Evolutionary conservation across 2,888 invertebrate species (phyloP), one percentile per base, ranked within the genome.

Genomic region (Xestoiulus laeticollis): DNA sequence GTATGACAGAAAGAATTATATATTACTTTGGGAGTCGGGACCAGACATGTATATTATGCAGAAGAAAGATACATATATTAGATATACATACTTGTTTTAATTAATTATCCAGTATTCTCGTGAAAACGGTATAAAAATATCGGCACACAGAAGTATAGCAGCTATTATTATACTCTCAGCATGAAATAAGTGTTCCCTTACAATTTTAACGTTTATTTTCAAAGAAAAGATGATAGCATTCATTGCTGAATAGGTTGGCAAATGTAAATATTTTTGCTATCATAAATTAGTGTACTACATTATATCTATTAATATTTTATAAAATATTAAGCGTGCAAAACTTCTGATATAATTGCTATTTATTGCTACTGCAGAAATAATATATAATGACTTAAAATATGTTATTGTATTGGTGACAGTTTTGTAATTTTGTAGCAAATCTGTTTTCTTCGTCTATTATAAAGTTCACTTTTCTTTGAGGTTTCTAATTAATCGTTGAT

Each of bases 11-110:
- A 22, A 59, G 19, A 22, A n/a, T 59, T 22, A 14, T 59, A 22
- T 59, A 59, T 59, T 59, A 59, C 59, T 59, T 59, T 68, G 68
- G 68, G n/a, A n/a, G n/a, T n/a, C n/a, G n/a, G n/a, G 68, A 68
- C 68, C 68, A 68, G 68, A 68, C 19, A 68, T 26, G 68, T n/a
- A 26, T 14, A 68, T 68, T 68, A 68, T 68, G 26, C 26, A 68
- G 0, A 68, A 68, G 68, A 26, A 68, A 68, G n/a, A 68, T 26
- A 68, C 12, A 68, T 26, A 68, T 68, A 10, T 26, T 26, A 4
- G 38, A 8, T 8, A 3, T 59, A 59, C 6, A 59, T n/a, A 59
- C 53, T 16, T 48, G 19, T 59, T n/a, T 68, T 12, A 68, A 26
- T 26, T 12, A 26, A 68, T 12, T n/a, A n/a, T 26, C 26, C 26